A percentile compares a stretch with the other conserved stretches of the same genome.
Conservation (phyloP, 1,140 invertebrate species). For the Conus betulinus region DNA sequence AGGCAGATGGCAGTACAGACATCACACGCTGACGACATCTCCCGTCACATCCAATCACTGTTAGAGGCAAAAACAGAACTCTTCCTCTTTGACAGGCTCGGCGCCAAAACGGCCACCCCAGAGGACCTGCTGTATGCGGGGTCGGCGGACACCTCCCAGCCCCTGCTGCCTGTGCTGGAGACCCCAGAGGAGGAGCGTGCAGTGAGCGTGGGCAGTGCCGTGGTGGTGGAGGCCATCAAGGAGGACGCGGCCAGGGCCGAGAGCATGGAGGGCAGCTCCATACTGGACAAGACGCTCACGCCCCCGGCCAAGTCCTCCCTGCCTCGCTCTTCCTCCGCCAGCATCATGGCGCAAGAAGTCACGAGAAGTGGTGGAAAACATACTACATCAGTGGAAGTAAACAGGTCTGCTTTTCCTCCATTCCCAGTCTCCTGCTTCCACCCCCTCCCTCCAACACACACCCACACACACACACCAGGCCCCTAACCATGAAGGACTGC, state of each 20-base stretch:
- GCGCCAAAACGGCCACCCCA: constrained; percentile 81
- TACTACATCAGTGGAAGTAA: no score
- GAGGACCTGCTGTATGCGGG: constrained; percentile 83
- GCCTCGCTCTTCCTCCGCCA: constrained; percentile 20
- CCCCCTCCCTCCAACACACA: no score
- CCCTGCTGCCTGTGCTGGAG: constrained; percentile 55
- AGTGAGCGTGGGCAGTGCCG: neutral
- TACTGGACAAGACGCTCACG: constrained; percentile 51
- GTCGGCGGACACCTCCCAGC: constrained; percentile 32
- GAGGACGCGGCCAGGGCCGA: constrained; percentile 22
- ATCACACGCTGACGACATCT: no score
- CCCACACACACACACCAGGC: no score
- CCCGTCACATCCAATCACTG: no score
- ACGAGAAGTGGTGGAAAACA: no score
- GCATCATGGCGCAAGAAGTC: no score
- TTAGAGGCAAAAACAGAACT: no score
- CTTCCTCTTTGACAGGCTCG: constrained; percentile 76
- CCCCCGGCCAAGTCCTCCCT: constrained; percentile 45
- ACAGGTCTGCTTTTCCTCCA: no score
- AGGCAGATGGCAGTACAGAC: no score
- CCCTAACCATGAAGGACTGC: no score
- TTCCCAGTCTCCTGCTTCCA: no score
- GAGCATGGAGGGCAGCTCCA: constrained; percentile 7
- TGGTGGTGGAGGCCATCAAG: constrained; percentile 6
- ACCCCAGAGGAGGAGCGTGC: constrained; percentile 55